A percentile compares a stretch with the other conserved stretches of the same genome.
Conservation (phyloP, 37 sponge, comb jelly and placozoan genomes). For the Agelas oroides region DNA sequence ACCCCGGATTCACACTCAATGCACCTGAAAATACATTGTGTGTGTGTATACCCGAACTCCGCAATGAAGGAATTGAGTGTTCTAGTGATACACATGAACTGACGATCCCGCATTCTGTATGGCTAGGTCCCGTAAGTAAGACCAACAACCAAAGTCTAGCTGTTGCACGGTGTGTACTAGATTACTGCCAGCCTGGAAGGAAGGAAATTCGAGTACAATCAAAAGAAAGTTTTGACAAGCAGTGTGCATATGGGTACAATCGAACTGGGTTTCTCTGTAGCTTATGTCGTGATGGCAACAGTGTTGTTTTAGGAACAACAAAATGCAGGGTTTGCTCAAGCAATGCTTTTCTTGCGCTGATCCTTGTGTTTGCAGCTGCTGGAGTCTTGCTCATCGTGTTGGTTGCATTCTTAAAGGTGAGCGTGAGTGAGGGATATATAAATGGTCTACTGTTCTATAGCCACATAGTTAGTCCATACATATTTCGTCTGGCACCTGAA, state of each 20-base stretch:
- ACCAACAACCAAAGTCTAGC: background rate
- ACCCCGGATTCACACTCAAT: too few species aligned
- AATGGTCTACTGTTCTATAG: slow-evolving; percentile 37
- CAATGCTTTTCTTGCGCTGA: background rate
- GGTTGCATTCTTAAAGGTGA: slow-evolving; percentile 19
- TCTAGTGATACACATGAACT: background rate
- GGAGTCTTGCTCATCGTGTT: slow-evolving; percentile 30
- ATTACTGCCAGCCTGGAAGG: slow-evolving; percentile 16
- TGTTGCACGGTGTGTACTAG: background rate
- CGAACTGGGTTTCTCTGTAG: slow-evolving; percentile 44
- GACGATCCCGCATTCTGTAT: background rate
- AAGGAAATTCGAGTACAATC: background rate
- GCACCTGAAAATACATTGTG: background rate
- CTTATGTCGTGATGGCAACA: slow-evolving; percentile 10
- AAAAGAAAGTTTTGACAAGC: background rate
- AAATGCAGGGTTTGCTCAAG: slow-evolving; percentile 25
- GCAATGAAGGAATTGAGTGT: background rate
- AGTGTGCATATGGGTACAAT: slow-evolving; percentile 9
- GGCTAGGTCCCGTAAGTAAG: background rate
- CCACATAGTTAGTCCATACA: slow-evolving; percentile 9
- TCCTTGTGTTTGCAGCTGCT: slow-evolving; percentile 18
- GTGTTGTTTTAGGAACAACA: slow-evolving; percentile 21
- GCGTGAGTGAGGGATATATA: slow-evolving; percentile 46
- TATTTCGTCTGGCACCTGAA: too few species aligned
- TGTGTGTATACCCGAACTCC: background rate